phyloP scores from a whole-genome alignment of 1,140 invertebrate genomes.

The Ostrea edulis region DNA sequence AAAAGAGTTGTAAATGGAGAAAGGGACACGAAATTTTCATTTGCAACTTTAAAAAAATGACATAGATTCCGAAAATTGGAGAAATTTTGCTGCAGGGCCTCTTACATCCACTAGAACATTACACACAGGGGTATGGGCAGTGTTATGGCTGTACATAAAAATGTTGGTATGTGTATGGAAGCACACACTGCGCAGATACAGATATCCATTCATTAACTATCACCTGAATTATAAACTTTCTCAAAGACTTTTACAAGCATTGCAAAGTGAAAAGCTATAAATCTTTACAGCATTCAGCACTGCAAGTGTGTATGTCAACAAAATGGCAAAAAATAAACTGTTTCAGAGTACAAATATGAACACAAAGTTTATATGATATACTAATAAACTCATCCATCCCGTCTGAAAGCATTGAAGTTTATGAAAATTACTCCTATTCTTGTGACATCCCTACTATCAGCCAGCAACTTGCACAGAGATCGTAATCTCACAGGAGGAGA shows the following conservation, averaged over 20 bases:
- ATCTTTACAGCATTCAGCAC: no score
- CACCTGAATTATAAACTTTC: not conserved
- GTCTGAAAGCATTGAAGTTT: not conserved
- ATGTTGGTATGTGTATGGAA: constrained; percentile 27
- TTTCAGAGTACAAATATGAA: not conserved
- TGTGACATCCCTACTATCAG: no score
- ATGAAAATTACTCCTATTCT: not conserved
- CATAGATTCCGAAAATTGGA: not conserved
- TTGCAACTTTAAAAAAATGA: not conserved
- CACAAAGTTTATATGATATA: not conserved
- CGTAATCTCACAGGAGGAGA: not conserved
- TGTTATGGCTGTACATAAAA: constrained; percentile 8
- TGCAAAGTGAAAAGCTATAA: no score
- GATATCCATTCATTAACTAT: not conserved
- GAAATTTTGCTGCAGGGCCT: not conserved
- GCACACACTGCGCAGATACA: constrained; percentile 26
- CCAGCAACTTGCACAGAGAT: not conserved
- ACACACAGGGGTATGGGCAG: constrained; percentile 14
- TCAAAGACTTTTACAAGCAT: not conserved
- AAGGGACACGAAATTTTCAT: not conserved
- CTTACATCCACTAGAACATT: constrained; percentile 25
- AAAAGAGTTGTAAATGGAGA: not conserved
- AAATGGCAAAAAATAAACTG: no score
- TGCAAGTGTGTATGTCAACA: no score
- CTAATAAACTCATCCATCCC: not conserved